Percentiles rank a stretch among this genome's conserved stretches.
These are phyloP conservation scores for Rhinoderma darwinii DNA, from an alignment of 2,113 vertebrate species.

Conservation along the genomic window DNA sequence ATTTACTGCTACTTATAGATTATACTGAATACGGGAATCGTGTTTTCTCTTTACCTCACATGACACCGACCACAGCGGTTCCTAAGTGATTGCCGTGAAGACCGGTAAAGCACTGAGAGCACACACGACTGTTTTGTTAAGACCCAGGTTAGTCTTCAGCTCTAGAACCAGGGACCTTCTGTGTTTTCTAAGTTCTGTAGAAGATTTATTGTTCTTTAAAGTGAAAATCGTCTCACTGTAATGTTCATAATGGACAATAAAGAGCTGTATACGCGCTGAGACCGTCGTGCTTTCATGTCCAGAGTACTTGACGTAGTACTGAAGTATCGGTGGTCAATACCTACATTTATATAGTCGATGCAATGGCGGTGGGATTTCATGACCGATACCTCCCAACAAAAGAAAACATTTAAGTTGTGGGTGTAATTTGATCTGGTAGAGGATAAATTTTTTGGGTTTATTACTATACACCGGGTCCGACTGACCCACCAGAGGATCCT, in stretches of 20 bases:
- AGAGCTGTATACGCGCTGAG: neutral
- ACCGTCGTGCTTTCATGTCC: neutral
- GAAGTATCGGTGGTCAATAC: neutral
- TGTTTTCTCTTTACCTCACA: neutral
- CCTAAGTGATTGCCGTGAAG: neutral
- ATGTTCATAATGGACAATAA: neutral
- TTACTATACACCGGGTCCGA: too few relatives aligned
- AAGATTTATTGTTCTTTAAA: neutral
- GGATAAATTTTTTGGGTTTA: neutral
- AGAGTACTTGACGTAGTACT: neutral
- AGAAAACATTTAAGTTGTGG: neutral
- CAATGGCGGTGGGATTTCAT: too few relatives aligned
- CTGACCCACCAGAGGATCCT: too few relatives aligned
- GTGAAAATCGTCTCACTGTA: neutral
- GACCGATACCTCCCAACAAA: neutral
- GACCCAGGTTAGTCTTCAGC: neutral
- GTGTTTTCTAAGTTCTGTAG: neutral
- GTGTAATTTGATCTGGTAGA: neutral
- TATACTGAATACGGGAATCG: too few relatives aligned
- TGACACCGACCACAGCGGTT: neutral
- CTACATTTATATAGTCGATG: too few relatives aligned
- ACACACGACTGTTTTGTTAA: neutral
- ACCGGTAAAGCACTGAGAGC: neutral
- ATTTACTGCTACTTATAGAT: too few relatives aligned
- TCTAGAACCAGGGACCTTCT: neutral